Percentiles rank a stretch among this genome's conserved stretches.
Evolutionary conservation across 1,140 invertebrate species (phyloP).

Genomic region (Stratiolaelaps scimitus): DNA sequence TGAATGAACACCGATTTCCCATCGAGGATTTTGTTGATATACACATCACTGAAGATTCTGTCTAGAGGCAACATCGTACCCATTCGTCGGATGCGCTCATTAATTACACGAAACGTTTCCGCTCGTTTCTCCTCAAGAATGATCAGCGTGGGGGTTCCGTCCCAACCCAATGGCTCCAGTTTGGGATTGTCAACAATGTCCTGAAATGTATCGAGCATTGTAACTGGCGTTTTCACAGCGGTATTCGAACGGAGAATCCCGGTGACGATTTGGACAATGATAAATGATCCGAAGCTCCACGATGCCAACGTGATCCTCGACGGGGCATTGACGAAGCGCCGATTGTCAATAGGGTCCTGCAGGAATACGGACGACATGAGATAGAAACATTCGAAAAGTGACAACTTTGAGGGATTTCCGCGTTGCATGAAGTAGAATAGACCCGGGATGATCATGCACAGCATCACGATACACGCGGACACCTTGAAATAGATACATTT

Average conservation of each 20-base stretch:
- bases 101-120: background rate
- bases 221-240: background rate
- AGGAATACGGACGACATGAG: background rate
- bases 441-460: no score
- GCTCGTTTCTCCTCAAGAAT: background rate
- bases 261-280: conserved; percentile 10
- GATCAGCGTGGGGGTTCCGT: background rate
- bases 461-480: no score
- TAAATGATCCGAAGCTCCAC: background rate
- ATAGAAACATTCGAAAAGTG: background rate
- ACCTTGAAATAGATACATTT: no score
- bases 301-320: background rate
- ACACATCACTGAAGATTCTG: conserved; percentile 1
- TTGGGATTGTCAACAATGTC: background rate
- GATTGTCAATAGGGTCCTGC: conserved; percentile 7
- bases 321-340: background rate
- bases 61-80: background rate
- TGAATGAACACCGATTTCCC: conserved; percentile 13
- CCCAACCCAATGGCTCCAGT: background rate
- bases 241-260: conserved; percentile 2
- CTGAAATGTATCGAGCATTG: background rate
- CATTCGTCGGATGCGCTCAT: background rate
- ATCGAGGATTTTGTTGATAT: background rate
- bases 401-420: no score
- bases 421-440: background rate